Evolutionary conservation across 2,113 vertebrate species (phyloP).

Genomic region (Loxodonta africana): DNA sequence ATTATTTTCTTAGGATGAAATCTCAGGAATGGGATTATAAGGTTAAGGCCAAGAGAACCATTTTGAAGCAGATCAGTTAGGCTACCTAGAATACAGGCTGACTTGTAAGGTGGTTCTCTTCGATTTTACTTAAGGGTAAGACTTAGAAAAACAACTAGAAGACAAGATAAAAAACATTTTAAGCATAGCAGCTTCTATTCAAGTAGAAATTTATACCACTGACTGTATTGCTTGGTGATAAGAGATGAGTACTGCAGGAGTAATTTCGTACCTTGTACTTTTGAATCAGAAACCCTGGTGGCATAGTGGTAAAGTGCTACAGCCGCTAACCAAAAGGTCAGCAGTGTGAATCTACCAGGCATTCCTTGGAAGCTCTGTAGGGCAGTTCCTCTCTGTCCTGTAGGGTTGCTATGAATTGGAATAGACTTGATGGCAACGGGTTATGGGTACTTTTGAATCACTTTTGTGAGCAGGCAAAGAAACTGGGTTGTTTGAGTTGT

Average conservation of each 20-base stretch:
- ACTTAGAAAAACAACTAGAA: constrained; percentile 22
- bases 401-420: too few species aligned
- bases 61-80: constrained; percentile 63
- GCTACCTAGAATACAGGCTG: not conserved
- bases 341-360: too few species aligned
- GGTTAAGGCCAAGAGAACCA: constrained; percentile 45
- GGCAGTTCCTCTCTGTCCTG: too few species aligned
- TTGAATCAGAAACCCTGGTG: not conserved
- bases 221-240: constrained; percentile 26
- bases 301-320: too few species aligned
- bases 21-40: constrained; percentile 64
- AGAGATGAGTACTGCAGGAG: constrained; percentile 8
- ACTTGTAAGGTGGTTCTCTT: constrained; percentile 29
- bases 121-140: constrained; percentile 35
- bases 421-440: too few species aligned
- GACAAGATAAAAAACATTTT: constrained; percentile 59
- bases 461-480: constrained; percentile 33
- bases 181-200: constrained; percentile 2
- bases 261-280: constrained; percentile 61
- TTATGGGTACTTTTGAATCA: constrained; percentile 43
- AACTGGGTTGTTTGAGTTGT: constrained; percentile 64
- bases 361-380: too few species aligned
- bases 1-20: constrained; percentile 59
- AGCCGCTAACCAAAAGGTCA: too few species aligned
- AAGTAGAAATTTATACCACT: constrained; percentile 17